phyloP scores from a whole-genome alignment of 2,797 vertebrate species.

The Fistularia commersonii region DNA sequence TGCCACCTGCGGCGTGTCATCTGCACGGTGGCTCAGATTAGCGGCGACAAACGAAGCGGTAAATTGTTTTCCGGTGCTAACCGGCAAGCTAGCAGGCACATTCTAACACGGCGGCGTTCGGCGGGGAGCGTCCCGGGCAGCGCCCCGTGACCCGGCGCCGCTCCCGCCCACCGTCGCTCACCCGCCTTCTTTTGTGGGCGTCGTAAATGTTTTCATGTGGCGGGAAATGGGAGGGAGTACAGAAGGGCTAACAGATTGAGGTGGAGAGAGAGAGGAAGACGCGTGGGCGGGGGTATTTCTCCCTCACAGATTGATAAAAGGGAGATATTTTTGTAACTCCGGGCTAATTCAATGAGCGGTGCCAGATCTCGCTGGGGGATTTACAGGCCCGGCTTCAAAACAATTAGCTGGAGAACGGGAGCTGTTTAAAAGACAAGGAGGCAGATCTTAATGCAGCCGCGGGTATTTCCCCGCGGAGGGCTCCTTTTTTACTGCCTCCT shows the following conservation, averaged over 20 bases:
- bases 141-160: no score
- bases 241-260: slow-evolving; percentile 36
- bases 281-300: slow-evolving; percentile 22
- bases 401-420: slow-evolving; percentile 74
- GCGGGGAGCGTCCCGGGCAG: no score
- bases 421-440: slow-evolving; percentile 69
- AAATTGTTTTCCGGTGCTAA: no score
- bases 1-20: no score
- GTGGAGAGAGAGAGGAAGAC: no score
- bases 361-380: slow-evolving; percentile 64
- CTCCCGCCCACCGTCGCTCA: no score
- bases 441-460: slow-evolving; percentile 70
- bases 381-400: slow-evolving; percentile 68
- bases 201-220: slow-evolving; percentile 34
- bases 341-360: slow-evolving; percentile 66
- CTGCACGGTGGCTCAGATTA: no score
- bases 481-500: slow-evolving; percentile 69
- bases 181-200: no score
- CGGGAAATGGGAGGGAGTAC: slow-evolving; percentile 33
- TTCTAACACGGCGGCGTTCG: no score
- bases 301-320: slow-evolving; percentile 68
- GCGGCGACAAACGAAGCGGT: no score
- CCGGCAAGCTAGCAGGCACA: no score
- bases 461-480: slow-evolving; percentile 71
- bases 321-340: slow-evolving; percentile 68